Evolutionary conservation across 2,888 invertebrate species (phyloP), one percentile per base, ranked within the genome.

Genomic region (Tachystola acroxantha): DNA sequence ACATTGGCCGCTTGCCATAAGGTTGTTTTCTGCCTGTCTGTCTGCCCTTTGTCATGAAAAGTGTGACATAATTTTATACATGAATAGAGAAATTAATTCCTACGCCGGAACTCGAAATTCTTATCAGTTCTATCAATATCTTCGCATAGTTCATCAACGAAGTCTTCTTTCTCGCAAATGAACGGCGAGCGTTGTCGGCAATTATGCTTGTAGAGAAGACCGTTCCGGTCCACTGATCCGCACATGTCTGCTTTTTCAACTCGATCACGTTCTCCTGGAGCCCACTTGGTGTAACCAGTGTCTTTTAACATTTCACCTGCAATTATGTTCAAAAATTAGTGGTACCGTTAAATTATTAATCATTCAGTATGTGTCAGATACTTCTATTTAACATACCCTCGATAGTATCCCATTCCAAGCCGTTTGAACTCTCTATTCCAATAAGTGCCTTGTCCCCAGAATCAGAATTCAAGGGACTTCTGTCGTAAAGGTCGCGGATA

Each of bases 261-360:
- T 12, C 40, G 37, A 33, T 33, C 34, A 10, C 26, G 28, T 13
- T 32, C 11, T 7, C 20, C 20, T 7, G 13, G 10, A 10, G 14
- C 12, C 26, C 32, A 37, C 7, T 32, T 24, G 10, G 32, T 34
- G 22, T 42, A 42, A 10, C 32, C 34, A 7, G 48, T 42, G 10
- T 40, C 24, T n/a, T 37, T 14, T 20, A 45, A 19, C 0, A 38
- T 37, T 27, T 43, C 29, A 2, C 36, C 39, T 45, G 37, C 7
- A 20, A 20, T n/a, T n/a, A n/a, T n/a, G n/a, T n/a, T n/a, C n/a
- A n/a, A n/a, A n/a, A n/a, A n/a, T n/a, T n/a, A n/a, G n/a, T n/a
- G n/a, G n/a, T n/a, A n/a, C n/a, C n/a, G n/a, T n/a, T n/a, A n/a
- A n/a, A n/a, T n/a, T n/a, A n/a, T n/a, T n/a, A n/a, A n/a, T n/a